Evolutionary conservation across 2,888 invertebrate genomes (phyloP), one percentile per base, ranked within the genome.

Genomic region (Spialia ferax): DNA sequence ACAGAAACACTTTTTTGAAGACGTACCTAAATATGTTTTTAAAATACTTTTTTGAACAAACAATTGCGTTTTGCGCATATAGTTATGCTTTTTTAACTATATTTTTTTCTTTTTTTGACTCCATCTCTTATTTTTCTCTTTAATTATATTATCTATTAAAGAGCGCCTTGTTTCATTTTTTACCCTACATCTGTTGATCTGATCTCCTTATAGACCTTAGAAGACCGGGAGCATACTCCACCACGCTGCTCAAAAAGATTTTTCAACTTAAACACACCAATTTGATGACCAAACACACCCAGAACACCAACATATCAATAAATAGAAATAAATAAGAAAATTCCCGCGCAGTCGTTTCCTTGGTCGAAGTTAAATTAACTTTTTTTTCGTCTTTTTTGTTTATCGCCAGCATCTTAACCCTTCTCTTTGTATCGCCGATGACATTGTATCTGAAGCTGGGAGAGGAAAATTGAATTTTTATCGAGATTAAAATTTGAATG

Each of bases 401-500:
- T 91, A 92, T 92, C 91, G 87, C 84, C 87, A 82, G 82, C 85
- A 89, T 91, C 89, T 89, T 86, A 88, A 91, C 89, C 90, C 90
- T 87, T 88, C 80, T 74, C 78, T 77, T 80, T 85, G 84, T 89
- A 89, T 90, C 85, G 88, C 87, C 80, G 82, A 86, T 77, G 82
- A 84, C 81, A 88, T 84, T 87, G 90, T 89, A 88, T 85, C 87
- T 80, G 11, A 20, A 72, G 79, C 82, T 81, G 85, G 82, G 83
- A 85, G 79, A 85, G 79, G 81, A 86, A 90, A 91, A 93, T 92
- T 91, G 91, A 92, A 93, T 92, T 93, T 91, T 91, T 92, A 93
- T 93, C 93, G 83, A 79, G 91, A 93, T 93, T 83, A 81, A 83
- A 87, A 84, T 84, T 83, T 72, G 71, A 72, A 69, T 70, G 72